Evolutionary conservation across 2,113 vertebrate species (phyloP), one percentile per base, ranked within the genome.

Genomic region (Bufo bufo): DNA sequence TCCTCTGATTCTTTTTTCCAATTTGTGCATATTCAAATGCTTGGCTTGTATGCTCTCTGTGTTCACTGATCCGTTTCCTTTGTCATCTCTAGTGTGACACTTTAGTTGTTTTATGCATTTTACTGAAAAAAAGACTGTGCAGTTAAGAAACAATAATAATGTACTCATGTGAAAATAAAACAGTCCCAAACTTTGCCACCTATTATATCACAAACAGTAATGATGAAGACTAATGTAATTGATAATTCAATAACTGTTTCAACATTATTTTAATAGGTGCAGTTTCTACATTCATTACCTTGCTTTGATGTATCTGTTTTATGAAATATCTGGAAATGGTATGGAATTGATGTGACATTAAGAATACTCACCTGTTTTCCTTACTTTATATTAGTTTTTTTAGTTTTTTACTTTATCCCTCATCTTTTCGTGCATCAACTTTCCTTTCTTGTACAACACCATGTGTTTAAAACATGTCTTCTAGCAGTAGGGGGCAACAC

Each of bases 401-500:
- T 82, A 45, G 69, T 33, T 59, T 85, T 63, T 33, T 4, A 50
- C 16, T 83, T 88, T 59, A 78, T 72, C 71, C 78, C 23, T 87
- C 19, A 10, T 88, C 23, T 77, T n/a, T 16, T 72, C 0, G 65
- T 74, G 49, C 78, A 77, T 88, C 72, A 77, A 59, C 23, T 77
- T 52, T 77, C 58, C 87, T 84, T 84, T 88, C 59, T 84, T 88
- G 23, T 88, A 23, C 23, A 12, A 11, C 45, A 23, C 45, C 81
- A 77, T 77, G 87, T 88, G 87, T 84, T 77, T 43, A 63, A 88
- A 84, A 84, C 58, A 77, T 56, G 33, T 88, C 87, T 77, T 88
- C 11, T 77, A 88, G 61, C 81, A 88, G 72, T 88, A 88, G 87
- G 81, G 69, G 87, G 81, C 81, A 88, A 77, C 81, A 84, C 58